Evolutionary conservation across 2,797 vertebrate species (phyloP).

Genomic region (Octomys mimax): DNA sequence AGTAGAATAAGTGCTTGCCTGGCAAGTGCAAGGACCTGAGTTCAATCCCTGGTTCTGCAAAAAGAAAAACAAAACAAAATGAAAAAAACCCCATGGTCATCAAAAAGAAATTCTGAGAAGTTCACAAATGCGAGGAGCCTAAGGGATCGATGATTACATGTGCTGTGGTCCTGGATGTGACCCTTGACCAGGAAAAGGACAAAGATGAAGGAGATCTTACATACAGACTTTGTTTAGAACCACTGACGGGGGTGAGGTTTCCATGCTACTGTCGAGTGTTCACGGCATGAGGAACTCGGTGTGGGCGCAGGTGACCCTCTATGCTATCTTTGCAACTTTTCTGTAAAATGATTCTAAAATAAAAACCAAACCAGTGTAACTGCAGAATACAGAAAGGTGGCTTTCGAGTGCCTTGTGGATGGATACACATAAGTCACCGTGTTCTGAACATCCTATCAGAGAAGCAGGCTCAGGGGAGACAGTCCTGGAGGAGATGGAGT

Average conservation of each 20-base stretch:
- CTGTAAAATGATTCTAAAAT: background rate
- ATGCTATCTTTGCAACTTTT: background rate
- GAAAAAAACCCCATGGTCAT: background rate
- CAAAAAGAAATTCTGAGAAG: background rate
- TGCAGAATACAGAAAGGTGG: background rate
- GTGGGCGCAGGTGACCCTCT: background rate
- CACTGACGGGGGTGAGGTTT: background rate
- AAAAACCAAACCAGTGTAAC: background rate
- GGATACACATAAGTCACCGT: background rate
- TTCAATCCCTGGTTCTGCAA: no score
- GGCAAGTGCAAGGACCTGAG: no score
- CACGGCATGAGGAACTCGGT: rapidly evolving
- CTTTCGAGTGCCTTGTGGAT: background rate
- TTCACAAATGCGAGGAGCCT: background rate
- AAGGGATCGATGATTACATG: background rate
- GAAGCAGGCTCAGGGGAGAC: background rate
- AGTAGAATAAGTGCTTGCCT: no score
- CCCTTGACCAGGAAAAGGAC: background rate
- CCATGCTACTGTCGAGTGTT: no score
- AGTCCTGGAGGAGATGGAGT: background rate
- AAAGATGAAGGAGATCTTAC: background rate
- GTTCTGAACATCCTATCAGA: constrained; percentile 62
- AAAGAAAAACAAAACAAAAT: no score
- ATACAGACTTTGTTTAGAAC: rapidly evolving
- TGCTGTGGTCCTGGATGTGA: background rate